These are phyloP conservation scores for Etheostoma spectabile DNA, from an alignment of 2,113 vertebrate species.

Conservation along the genomic window DNA sequence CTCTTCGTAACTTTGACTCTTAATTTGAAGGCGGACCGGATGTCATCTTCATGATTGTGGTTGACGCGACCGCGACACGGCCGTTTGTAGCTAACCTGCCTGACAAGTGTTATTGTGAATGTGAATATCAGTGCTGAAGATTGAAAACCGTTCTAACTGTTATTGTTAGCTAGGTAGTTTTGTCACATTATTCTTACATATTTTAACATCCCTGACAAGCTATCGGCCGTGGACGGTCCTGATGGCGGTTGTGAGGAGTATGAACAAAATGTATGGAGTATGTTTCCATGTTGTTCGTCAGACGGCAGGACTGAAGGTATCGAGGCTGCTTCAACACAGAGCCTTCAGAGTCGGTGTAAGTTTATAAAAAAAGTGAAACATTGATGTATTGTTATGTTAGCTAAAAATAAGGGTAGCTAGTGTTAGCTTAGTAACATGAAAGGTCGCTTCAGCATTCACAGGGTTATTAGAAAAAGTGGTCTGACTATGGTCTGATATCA, in stretches of 20 bases:
- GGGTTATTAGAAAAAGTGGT: background rate
- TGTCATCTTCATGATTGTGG: accelerated
- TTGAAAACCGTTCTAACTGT: background rate
- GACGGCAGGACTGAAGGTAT: slow-evolving; percentile 53
- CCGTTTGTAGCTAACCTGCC: background rate
- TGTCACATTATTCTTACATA: accelerated
- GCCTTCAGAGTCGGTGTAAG: slow-evolving; percentile 79
- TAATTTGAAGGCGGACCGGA: slow-evolving; percentile 51
- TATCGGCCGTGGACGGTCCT: background rate
- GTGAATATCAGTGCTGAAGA: no score
- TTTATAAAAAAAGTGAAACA: background rate
- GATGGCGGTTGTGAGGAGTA: slow-evolving; percentile 73
- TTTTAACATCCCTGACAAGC: background rate
- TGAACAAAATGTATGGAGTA: slow-evolving; percentile 71
- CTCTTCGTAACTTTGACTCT: background rate
- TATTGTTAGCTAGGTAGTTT: accelerated
- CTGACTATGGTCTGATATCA: background rate
- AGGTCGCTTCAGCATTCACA: slow-evolving; percentile 5
- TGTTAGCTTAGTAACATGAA: background rate
- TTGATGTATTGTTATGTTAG: background rate
- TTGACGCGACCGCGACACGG: accelerated
- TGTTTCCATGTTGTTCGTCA: slow-evolving; percentile 69
- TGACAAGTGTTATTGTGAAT: background rate
- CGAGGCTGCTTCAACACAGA: slow-evolving; percentile 69
- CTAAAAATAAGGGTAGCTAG: no score